Evolutionary conservation across 2,888 invertebrate genomes (phyloP), one percentile per base, ranked within the genome.

Genomic region (Pteria penguin): DNA sequence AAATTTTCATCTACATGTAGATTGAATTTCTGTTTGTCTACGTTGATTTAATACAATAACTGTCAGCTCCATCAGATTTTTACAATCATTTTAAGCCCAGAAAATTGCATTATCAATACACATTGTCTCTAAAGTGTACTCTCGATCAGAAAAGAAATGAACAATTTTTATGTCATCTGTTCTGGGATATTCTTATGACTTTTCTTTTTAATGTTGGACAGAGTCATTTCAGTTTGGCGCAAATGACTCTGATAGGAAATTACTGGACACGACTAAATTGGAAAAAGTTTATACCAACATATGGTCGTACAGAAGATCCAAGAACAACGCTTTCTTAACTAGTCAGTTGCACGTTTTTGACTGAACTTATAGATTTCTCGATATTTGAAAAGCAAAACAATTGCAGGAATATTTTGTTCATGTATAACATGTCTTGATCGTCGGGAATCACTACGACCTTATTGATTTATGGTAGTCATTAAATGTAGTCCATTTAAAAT

Each of bases 1-100:
- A 63, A 63, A 63, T 36, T 74, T 74, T 68, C 74, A 74, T 74
- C 55, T 74, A 63, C 66, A 74, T 74, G 74, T 33, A 74, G 68
- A 74, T 74, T 68, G 68, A 61, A 69, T 57, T 57, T 29, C 55
- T 57, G 54, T 67, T 52, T 67, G 67, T 67, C 67, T 67, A 55
- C 54, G 57, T 67, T 67, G 67, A 67, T 67, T 54, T 55, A 55
- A 67, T 27, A 22, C 55, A 32, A 22, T 55, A 55, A 26, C 55
- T 67, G 67, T 55, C 55, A 54, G 52, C n/a, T 57, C 29, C 55
- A 67, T 55, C 54, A 55, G 67, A 67, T 45, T 67, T 67, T 66
- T 67, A 55, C 52, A 67, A 55, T 67, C 67, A 54, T 55, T 55
- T 67, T 52, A 67, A 67, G 67, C 55, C 29, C 11, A 27, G 55